Conservation (phyloP, 2,797 vertebrate species). For the Hemibagrus guttatus region DNA sequence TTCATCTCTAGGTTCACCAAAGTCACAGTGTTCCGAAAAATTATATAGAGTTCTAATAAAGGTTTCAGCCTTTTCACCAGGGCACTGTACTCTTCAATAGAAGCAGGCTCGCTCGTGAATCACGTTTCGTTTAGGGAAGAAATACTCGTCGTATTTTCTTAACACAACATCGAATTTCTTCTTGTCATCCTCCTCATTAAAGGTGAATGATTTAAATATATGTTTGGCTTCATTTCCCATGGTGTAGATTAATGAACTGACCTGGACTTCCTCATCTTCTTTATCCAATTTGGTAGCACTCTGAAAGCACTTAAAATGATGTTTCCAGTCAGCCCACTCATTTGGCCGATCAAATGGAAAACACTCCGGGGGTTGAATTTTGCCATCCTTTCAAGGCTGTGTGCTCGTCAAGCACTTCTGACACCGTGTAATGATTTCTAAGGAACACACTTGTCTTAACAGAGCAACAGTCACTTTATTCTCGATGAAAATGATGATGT, state of each 20-base stretch:
- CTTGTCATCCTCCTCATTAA: neutral
- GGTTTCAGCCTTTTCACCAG: neutral
- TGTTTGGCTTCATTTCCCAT: slow-evolving; percentile 19
- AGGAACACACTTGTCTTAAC: no score
- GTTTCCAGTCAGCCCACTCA: no score
- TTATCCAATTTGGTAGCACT: no score
- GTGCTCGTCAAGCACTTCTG: no score
- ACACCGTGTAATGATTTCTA: no score
- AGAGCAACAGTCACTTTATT: no score
- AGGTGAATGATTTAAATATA: slow-evolving; percentile 23
- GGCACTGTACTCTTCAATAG: slow-evolving; percentile 2
- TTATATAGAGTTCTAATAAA: slow-evolving; percentile 29
- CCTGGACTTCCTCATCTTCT: neutral
- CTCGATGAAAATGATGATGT: no score
- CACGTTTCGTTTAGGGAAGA: slow-evolving; percentile 22
- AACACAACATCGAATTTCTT: slow-evolving; percentile 20
- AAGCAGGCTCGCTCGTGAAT: slow-evolving; percentile 28
- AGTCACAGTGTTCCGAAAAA: neutral
- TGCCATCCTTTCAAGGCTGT: no score
- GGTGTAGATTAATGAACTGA: slow-evolving; percentile 27
- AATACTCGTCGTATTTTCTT: slow-evolving; percentile 27
- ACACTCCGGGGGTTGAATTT: no score
- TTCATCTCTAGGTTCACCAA: neutral
- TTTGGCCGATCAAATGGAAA: no score
- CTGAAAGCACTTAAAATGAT: no score